phyloP scores from a whole-genome alignment of 2,888 invertebrate genomes.

The Lasioglossum morio region DNA sequence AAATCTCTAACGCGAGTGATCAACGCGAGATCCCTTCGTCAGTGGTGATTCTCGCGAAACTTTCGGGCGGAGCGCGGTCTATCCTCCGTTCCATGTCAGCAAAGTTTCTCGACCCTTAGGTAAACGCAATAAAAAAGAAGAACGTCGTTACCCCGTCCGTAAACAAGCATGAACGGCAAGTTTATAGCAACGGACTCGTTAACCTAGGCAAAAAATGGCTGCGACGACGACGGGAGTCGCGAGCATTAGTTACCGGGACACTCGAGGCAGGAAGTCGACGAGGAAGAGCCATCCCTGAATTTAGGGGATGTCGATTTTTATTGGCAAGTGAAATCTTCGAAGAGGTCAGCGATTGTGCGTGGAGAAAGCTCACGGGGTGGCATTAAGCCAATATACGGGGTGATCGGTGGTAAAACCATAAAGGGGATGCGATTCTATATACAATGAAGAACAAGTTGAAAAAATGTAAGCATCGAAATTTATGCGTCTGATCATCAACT shows the following conservation, averaged over 20 bases:
- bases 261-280: conserved; percentile 30
- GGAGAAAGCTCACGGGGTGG: conserved; percentile 51
- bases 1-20: background rate
- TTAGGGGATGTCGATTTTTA: conserved; percentile 35
- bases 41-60: background rate
- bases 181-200: conserved; percentile 35
- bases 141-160: background rate
- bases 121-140: conserved; percentile 16
- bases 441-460: too few relatives aligned
- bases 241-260: conserved; percentile 40
- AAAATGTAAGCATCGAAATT: too few relatives aligned
- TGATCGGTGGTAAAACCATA: background rate
- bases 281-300: background rate
- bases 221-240: background rate
- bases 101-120: background rate
- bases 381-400: conserved; percentile 53
- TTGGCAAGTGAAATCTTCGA: conserved; percentile 53
- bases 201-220: conserved; percentile 16
- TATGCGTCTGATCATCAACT: too few relatives aligned
- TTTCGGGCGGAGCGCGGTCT: background rate
- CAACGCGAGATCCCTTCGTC: background rate
- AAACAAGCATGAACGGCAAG: conserved; percentile 19
- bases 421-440: too few relatives aligned
- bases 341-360: conserved; percentile 59
- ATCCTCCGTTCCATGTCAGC: background rate